Conservation (phyloP, 2,888 invertebrate genomes). For the Drosophila picticornis region DNA sequence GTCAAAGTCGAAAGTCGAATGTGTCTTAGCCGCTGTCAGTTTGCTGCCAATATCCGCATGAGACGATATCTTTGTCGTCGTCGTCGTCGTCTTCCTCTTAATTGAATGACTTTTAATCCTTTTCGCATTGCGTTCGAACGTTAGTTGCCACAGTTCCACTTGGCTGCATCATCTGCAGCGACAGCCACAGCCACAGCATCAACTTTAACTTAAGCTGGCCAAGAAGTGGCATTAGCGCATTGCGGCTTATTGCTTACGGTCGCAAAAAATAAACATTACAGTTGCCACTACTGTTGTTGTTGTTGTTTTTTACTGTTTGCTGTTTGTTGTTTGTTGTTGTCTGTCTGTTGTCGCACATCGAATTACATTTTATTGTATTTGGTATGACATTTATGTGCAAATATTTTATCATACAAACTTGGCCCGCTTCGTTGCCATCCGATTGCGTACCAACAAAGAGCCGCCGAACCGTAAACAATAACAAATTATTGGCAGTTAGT, state of each 20-base stretch:
- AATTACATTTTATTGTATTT: conserved; percentile 80
- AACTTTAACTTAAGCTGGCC: conserved; percentile 33
- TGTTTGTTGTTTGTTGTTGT: conserved; percentile 22
- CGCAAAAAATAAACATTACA: conserved; percentile 30
- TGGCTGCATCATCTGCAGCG: conserved; percentile 46
- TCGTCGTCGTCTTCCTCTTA: conserved; percentile 57
- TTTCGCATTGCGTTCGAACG: conserved; percentile 81
- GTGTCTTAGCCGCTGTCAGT: conserved; percentile 16
- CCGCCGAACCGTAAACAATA: conserved; percentile 64
- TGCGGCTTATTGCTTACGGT: conserved; percentile 77
- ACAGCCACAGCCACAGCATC: neutral
- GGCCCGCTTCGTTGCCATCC: conserved; percentile 46
- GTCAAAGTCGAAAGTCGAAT: conserved; percentile 19
- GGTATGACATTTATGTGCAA: conserved; percentile 80
- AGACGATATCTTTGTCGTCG: conserved; percentile 42
- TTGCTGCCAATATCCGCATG: conserved; percentile 42
- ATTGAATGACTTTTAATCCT: conserved; percentile 82
- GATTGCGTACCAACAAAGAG: conserved; percentile 52
- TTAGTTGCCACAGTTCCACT: conserved; percentile 70
- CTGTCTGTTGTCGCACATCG: conserved; percentile 53
- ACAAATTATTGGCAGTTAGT: conserved; percentile 43
- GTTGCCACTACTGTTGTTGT: conserved; percentile 15
- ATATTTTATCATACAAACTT: conserved; percentile 79
- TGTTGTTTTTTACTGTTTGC: conserved; percentile 17
- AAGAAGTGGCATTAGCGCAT: conserved; percentile 66